Conservation (phyloP, 2,888 invertebrate genomes). For the Tetragonisca angustula region DNA sequence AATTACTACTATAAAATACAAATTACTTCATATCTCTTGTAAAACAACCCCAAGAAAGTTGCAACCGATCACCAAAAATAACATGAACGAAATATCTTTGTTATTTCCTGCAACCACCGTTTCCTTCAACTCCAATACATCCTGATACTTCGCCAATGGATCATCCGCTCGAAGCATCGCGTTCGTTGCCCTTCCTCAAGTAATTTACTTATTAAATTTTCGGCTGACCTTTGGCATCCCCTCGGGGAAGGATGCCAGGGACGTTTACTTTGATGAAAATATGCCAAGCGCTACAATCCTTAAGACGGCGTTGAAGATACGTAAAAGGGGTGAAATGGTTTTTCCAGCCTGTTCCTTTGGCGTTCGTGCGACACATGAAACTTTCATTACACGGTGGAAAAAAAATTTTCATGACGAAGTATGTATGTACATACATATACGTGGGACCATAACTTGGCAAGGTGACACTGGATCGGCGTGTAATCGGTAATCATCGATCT, state of each 20-base stretch:
- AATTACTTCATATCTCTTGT: background rate
- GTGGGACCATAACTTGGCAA: background rate
- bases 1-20: background rate
- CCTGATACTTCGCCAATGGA: slow-evolving; percentile 47
- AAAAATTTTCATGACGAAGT: slow-evolving; percentile 11
- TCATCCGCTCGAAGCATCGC: slow-evolving; percentile 31
- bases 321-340: slow-evolving; percentile 56
- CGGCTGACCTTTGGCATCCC: slow-evolving; percentile 81
- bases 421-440: no score
- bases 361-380: background rate
- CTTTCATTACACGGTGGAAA: background rate
- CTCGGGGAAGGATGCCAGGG: slow-evolving; percentile 79
- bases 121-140: background rate
- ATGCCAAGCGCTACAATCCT: slow-evolving; percentile 77
- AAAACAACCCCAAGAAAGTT: background rate
- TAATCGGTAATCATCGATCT: slow-evolving; percentile 39
- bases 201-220: slow-evolving; percentile 84
- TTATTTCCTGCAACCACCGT: background rate
- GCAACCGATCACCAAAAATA: background rate
- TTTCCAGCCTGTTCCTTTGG: background rate
- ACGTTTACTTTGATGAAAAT: slow-evolving; percentile 83
- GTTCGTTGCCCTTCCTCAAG: slow-evolving; percentile 71
- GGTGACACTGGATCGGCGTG: slow-evolving; percentile 29
- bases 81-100: background rate
- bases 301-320: slow-evolving; percentile 62